Evolutionary conservation across 1,140 invertebrate species (phyloP).

Genomic region (Lanistes nyassanus): DNA sequence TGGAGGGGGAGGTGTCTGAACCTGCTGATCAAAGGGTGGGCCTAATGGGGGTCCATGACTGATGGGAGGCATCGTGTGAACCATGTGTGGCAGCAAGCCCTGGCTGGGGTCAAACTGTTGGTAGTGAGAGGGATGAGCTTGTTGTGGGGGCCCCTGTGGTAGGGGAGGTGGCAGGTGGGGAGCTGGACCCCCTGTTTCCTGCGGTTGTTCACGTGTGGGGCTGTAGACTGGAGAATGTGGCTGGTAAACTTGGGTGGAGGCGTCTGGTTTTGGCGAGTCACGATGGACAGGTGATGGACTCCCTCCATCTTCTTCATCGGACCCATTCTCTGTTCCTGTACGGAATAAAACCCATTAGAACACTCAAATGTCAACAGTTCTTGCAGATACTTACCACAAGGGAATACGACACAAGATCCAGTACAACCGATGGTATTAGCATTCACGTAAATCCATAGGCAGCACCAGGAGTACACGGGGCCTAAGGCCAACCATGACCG

Average conservation of each 20-base stretch:
- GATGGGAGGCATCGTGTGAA: slow-evolving; percentile 15
- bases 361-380: no score
- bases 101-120: slow-evolving; percentile 10
- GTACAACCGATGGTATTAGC: no score
- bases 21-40: slow-evolving; percentile 20
- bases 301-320: slow-evolving; percentile 43
- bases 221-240: slow-evolving; percentile 13
- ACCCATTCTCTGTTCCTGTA: slow-evolving; percentile 24
- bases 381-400: no score
- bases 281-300: slow-evolving; percentile 22
- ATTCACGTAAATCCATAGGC: no score
- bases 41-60: slow-evolving; percentile 8
- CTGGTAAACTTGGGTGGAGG: slow-evolving; percentile 13
- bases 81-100: slow-evolving; percentile 4
- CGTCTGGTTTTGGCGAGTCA: slow-evolving; percentile 26
- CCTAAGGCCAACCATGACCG: no score
- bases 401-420: no score
- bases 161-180: slow-evolving; percentile 22
- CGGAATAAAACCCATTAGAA: no score
- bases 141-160: slow-evolving; percentile 12
- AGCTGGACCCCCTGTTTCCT: neutral
- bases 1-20: slow-evolving; percentile 34
- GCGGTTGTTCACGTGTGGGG: slow-evolving; percentile 3
- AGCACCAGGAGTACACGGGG: no score
- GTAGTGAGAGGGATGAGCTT: slow-evolving; percentile 13